phyloP scores from a whole-genome alignment of 2,888 invertebrate genomes.

The Orthosia gothica region DNA sequence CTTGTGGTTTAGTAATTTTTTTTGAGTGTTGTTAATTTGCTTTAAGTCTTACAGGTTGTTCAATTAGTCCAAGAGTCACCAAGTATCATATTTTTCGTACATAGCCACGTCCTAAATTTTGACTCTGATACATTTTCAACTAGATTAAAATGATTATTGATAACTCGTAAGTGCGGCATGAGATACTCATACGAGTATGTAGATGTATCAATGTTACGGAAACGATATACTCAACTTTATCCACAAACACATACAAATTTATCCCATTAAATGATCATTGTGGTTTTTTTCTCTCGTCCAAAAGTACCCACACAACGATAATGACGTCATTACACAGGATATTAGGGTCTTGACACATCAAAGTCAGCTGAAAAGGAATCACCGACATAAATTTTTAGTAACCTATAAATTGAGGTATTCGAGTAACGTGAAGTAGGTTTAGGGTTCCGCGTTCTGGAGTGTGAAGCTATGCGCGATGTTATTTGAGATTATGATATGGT shows the following conservation, averaged over 20 bases:
- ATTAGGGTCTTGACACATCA: constrained; percentile 64
- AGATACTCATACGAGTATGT: not conserved
- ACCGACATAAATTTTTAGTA: constrained; percentile 69
- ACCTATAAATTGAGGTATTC: constrained; percentile 67
- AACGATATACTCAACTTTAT: constrained; percentile 3
- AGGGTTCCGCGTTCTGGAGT: constrained; percentile 39
- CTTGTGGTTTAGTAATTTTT: not conserved
- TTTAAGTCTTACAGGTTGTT: no score
- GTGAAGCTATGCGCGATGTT: constrained; percentile 44
- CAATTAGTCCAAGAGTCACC: not conserved
- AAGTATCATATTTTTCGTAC: not conserved
- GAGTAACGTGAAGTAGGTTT: constrained; percentile 51
- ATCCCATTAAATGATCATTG: constrained; percentile 8
- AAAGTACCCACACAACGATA: constrained; percentile 23
- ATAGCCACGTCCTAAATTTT: not conserved
- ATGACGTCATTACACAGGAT: constrained; percentile 51
- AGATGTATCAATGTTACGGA: not conserved
- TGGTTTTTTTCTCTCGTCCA: constrained; percentile 9
- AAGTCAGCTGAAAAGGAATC: constrained; percentile 65
- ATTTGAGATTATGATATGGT: constrained; percentile 21
- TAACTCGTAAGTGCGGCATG: not conserved
- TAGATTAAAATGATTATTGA: not conserved
- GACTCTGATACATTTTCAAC: not conserved
- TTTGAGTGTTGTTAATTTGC: not conserved
- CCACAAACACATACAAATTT: constrained; percentile 26